A percentile compares a stretch with the other conserved stretches of the same genome.
phyloP scores from a whole-genome alignment of 1,140 invertebrate species.

The Zaprionus kolodkinae region DNA sequence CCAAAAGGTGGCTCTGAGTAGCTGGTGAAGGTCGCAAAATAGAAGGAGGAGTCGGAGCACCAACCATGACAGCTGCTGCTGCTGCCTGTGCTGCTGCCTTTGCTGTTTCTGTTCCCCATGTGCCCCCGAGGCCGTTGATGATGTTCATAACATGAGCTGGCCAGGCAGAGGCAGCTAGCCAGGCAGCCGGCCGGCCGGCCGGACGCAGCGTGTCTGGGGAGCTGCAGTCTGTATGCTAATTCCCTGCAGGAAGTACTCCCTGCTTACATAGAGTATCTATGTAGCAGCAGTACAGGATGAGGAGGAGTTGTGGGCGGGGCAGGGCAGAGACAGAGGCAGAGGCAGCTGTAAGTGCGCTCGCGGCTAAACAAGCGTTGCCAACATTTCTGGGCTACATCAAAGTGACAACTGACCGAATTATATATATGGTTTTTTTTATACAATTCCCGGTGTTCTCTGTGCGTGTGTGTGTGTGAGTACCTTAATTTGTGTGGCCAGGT shows the following conservation, averaged over 20 bases:
- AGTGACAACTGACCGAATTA: conserved; percentile 76
- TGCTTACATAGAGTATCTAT: conserved; percentile 11
- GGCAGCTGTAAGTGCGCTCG: conserved; percentile 41
- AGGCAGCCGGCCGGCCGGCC: neutral
- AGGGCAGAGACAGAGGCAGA: conserved; percentile 26
- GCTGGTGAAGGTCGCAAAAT: neutral
- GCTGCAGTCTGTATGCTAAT: conserved; percentile 70
- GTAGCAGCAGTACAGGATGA: neutral
- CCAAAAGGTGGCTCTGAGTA: conserved; percentile 54
- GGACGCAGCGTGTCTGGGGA: conserved; percentile 35
- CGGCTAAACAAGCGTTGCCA: conserved; percentile 64
- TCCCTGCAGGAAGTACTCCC: conserved; percentile 65
- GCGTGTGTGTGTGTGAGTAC: neutral
- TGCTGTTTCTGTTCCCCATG: conserved; percentile 18
- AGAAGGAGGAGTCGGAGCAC: neutral
- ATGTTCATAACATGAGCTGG: conserved; percentile 72
- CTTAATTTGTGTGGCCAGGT: conserved; percentile 49
- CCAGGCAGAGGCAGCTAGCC: conserved; percentile 8
- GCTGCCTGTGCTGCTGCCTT: conserved; percentile 43
- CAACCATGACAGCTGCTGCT: conserved; percentile 17
- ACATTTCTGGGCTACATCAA: conserved; percentile 60
- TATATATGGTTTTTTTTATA: conserved; percentile 37
- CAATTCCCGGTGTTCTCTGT: conserved; percentile 14
- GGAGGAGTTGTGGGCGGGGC: neutral
- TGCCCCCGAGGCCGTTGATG: conserved; percentile 60